Conservation (phyloP, 2,797 vertebrate species). For the Clarias laeviceps region DNA sequence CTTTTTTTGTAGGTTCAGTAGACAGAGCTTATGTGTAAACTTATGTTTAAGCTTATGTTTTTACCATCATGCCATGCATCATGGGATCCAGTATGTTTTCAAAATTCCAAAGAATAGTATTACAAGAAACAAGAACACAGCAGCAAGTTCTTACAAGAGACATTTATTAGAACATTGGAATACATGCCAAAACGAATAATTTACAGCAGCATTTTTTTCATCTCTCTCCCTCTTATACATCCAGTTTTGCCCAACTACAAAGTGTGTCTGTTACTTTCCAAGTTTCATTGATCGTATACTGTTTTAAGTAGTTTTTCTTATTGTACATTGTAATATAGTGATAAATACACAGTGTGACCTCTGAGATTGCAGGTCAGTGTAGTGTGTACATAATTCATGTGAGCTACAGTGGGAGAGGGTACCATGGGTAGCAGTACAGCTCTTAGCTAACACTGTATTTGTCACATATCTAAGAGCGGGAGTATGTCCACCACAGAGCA, state of each 20-base stretch:
- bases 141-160: conserved; percentile 73
- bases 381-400: conserved; percentile 34
- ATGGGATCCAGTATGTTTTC: too few species aligned
- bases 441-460: conserved; percentile 51
- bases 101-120: too few species aligned
- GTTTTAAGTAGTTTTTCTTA: conserved; percentile 62
- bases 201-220: conserved; percentile 83
- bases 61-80: not conserved
- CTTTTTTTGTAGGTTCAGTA: not conserved
- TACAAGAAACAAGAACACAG: not conserved
- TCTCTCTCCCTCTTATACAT: conserved; percentile 72
- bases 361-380: conserved; percentile 17
- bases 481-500: conserved; percentile 10
- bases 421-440: conserved; percentile 37
- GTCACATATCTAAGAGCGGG: conserved; percentile 41
- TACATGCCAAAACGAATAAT: conserved; percentile 88
- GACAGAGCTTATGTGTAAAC: not conserved
- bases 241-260: conserved; percentile 53
- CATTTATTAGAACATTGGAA: conserved; percentile 88
- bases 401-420: conserved; percentile 46
- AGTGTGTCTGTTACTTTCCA: conserved; percentile 43
- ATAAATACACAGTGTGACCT: conserved; percentile 38
- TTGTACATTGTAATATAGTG: conserved; percentile 45
- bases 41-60: too few species aligned
- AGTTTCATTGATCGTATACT: conserved; percentile 47